Evolutionary conservation across 2,888 invertebrate species (phyloP), one percentile per base, ranked within the genome.

Genomic region (Oxytorus armatus): DNA sequence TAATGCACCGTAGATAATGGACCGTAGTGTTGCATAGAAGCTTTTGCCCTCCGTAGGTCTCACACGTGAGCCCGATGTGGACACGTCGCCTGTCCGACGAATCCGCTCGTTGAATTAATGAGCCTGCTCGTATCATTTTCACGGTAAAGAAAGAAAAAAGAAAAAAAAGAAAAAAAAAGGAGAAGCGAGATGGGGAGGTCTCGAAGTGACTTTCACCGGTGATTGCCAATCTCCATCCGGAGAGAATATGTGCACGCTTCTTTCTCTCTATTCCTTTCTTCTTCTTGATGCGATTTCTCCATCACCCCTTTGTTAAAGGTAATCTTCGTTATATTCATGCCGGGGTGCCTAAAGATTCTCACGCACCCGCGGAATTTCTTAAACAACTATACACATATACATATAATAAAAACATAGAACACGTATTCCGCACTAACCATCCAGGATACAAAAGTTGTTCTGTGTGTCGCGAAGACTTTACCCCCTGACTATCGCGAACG

Each of bases 151-250:
- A 36, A 65, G 51, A 14, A 18, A 68, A 39, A 10, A 36, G 16
- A 7, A n/a, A n/a, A n/a, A n/a, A n/a, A n/a, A n/a, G n/a, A n/a
- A n/a, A n/a, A n/a, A n/a, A n/a, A n/a, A n/a, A n/a, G 29, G 23
- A 16, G 16, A 10, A n/a, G 14, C 18, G 42, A 44, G 65, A 47
- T 18, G 53, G 3, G 29, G 66, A 65, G 65, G 59, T 44, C 39
- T 39, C 55, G 44, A 21, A 25, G 21, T 70, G 79, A 88, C 86
- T 88, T 88, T 88, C 88, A 86, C 88, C 80, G 68, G 63, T 42
- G 77, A 70, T 73, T 55, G 55, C 76, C 79, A 83, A 81, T 78
- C 72, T 66, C 29, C 55, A 29, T 57, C 21, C 65, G 39, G n/a
- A 18, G 29, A 25, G 69, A 25, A 51, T 51, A 68, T 68, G 23